Conservation (phyloP, 2,113 vertebrate genomes). For the Pseudolaguvia tuberculata region DNA sequence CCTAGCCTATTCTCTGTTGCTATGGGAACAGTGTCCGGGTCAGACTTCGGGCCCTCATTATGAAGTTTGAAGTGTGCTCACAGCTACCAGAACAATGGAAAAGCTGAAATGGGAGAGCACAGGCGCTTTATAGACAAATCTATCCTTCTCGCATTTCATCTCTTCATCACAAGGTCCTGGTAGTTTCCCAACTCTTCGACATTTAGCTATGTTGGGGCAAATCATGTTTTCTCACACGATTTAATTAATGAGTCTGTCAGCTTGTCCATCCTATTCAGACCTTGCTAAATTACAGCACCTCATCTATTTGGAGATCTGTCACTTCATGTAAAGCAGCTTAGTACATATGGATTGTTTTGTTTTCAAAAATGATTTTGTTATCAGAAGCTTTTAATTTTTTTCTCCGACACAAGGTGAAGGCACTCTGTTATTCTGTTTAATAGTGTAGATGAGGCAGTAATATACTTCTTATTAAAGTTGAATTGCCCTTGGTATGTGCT, state of each 20-base stretch:
- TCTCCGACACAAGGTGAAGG: no score
- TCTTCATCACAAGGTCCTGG: not conserved
- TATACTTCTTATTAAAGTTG: constrained; percentile 60
- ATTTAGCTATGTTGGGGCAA: not conserved
- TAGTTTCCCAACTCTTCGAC: not conserved
- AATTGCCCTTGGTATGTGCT: constrained; percentile 48
- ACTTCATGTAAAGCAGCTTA: constrained; percentile 1
- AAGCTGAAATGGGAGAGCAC: constrained; percentile 16
- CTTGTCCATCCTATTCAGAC: not conserved
- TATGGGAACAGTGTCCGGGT: constrained; percentile 67
- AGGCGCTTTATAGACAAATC: constrained; percentile 25
- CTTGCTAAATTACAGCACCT: not conserved
- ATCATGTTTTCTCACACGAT: not conserved
- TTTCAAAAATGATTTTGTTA: constrained; percentile 38
- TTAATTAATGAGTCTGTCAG: no score
- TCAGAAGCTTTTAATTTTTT: constrained; percentile 41
- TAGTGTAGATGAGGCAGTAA: constrained; percentile 54
- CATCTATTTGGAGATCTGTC: not conserved
- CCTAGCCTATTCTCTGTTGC: constrained; percentile 72
- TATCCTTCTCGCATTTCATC: not conserved
- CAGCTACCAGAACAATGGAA: constrained; percentile 15
- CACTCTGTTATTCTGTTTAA: constrained; percentile 51
- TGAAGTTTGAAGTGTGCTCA: constrained; percentile 45
- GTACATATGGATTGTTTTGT: constrained; percentile 36
- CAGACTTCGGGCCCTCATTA: constrained; percentile 60